These are phyloP conservation scores for Chironomus striatipennis DNA, from an alignment of 1,140 invertebrate species.

Conservation along the genomic window DNA sequence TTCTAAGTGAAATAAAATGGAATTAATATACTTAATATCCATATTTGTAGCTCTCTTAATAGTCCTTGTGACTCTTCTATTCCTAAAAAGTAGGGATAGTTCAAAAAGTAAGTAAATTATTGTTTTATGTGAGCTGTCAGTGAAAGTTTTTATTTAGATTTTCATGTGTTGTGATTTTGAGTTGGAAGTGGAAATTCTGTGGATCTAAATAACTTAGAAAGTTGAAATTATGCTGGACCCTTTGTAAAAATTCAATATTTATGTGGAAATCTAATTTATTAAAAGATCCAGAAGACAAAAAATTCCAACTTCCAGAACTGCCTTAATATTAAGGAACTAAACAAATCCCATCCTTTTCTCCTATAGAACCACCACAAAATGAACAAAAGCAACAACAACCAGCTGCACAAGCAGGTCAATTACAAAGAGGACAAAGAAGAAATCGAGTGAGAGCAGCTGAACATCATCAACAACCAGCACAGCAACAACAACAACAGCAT, in stretches of 20 bases:
- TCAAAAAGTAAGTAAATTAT: neutral
- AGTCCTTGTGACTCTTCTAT: neutral
- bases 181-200: no score
- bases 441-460: slow-evolving; percentile 28
- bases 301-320: no score
- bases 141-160: no score
- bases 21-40: slow-evolving; percentile 5
- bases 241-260: no score
- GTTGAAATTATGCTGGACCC: no score
- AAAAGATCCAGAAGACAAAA: neutral
- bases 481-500: slow-evolving; percentile 35
- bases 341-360: neutral
- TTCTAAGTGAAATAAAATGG: neutral
- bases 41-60: slow-evolving; percentile 3
- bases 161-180: no score
- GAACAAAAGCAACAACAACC: neutral
- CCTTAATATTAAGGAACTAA: no score
- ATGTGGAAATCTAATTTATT: no score
- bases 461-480: slow-evolving; percentile 32
- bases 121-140: neutral
- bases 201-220: no score
- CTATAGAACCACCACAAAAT: neutral
- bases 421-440: neutral
- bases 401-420: neutral
- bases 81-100: neutral